phyloP scores from a whole-genome alignment of 2,888 invertebrate genomes.

The Lepidonotus clava region DNA sequence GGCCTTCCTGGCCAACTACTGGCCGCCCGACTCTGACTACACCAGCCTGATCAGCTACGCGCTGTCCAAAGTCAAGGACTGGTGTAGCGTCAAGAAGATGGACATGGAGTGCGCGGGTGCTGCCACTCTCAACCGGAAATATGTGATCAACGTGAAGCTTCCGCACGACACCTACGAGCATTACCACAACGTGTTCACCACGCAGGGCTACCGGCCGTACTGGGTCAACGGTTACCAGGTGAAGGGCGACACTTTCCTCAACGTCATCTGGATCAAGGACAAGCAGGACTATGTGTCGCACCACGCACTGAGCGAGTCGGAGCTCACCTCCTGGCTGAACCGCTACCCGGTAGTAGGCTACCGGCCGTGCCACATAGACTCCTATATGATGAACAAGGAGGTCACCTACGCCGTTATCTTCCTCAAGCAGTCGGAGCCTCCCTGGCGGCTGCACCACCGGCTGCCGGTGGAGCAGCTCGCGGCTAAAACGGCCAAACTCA shows the following conservation, averaged over 20 bases:
- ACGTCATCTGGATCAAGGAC: slow-evolving; percentile 66
- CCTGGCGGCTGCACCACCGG: slow-evolving; percentile 45
- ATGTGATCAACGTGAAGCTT: slow-evolving; percentile 50
- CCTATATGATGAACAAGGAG: neutral
- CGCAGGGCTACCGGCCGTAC: slow-evolving; percentile 39
- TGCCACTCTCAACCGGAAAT: slow-evolving; percentile 50
- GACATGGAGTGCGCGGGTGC: slow-evolving; percentile 48
- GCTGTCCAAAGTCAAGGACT: slow-evolving; percentile 63
- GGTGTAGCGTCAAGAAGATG: slow-evolving; percentile 50
- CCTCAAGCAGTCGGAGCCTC: slow-evolving; percentile 28
- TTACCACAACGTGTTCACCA: slow-evolving; percentile 33
- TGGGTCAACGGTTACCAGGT: slow-evolving; percentile 58
- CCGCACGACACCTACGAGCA: slow-evolving; percentile 32
- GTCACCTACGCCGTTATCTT: slow-evolving; percentile 40
- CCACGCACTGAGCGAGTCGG: slow-evolving; percentile 31
- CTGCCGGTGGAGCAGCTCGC: slow-evolving; percentile 35
- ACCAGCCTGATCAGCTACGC: slow-evolving; percentile 74
- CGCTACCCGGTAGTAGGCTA: slow-evolving; percentile 37
- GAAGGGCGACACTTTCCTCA: slow-evolving; percentile 62
- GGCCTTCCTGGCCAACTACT: slow-evolving; percentile 73
- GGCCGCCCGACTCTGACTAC: slow-evolving; percentile 74
- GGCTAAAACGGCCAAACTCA: slow-evolving; percentile 26
- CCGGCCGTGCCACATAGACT: slow-evolving; percentile 47
- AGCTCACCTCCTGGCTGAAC: slow-evolving; percentile 21
- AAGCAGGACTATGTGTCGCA: slow-evolving; percentile 23